A percentile compares a stretch with the other conserved stretches of the same genome.
Conservation (phyloP, 2,113 vertebrate genomes). For the Oreochromis spilurus region DNA sequence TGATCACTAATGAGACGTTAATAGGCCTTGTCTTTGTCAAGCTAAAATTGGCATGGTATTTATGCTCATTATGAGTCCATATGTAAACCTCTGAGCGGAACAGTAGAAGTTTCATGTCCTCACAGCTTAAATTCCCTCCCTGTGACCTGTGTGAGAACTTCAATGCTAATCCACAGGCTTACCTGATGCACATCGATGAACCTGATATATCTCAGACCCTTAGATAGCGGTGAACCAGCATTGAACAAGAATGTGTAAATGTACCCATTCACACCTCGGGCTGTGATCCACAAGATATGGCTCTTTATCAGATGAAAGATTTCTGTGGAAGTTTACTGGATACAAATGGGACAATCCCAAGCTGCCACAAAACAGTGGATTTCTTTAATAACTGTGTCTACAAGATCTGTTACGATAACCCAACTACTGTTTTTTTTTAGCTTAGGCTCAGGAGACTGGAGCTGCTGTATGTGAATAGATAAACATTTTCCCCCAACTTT, state of each 20-base stretch:
- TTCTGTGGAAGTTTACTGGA: constrained; percentile 31
- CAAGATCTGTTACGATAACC: constrained; percentile 38
- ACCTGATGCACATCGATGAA: background rate
- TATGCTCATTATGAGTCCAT: background rate
- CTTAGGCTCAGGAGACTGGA: constrained; percentile 42
- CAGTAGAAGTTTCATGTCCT: constrained; percentile 16
- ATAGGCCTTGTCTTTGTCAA: background rate
- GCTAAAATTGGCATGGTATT: background rate
- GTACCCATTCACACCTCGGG: background rate
- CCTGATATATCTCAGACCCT: background rate
- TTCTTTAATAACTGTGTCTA: constrained; percentile 51
- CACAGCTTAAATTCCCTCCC: constrained; percentile 8
- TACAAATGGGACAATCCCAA: constrained; percentile 33
- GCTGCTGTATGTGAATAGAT: constrained; percentile 41
- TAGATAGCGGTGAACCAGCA: background rate
- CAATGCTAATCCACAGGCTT: constrained; percentile 23
- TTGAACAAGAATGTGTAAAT: constrained; percentile 3
- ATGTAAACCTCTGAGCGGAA: background rate
- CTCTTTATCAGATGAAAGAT: background rate
- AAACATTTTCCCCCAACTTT: background rate
- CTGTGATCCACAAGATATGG: background rate
- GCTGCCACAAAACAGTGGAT: constrained; percentile 28
- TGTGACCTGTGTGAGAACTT: constrained; percentile 59
- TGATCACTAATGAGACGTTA: background rate
- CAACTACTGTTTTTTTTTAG: background rate